Evolutionary conservation across 2,113 vertebrate species (phyloP), one percentile per base, ranked within the genome.

Genomic region (Onychorhynchus coronatus): DNA sequence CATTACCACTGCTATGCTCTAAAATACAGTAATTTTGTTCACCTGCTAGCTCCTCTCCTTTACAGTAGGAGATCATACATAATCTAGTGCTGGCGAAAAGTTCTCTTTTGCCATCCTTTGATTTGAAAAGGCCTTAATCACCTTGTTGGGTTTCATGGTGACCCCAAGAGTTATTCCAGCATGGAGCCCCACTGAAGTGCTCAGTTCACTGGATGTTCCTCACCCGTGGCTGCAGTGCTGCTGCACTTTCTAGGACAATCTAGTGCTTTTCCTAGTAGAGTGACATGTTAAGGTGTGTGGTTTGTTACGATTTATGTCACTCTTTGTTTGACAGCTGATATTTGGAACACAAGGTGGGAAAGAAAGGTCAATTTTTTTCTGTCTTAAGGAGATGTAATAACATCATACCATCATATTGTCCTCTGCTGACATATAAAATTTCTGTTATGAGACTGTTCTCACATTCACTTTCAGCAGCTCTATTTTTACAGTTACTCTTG

Each of bases 141-240:
- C 8, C 0, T 9, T 5, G 4, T 20, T 71, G 14, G 41, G 37
- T 46, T 59, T 70, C 59, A 5, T 5, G 42, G 31, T 44, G 35
- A 33, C 41, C 25, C 35, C 2, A 2, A 18, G 72, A 47, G 27
- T 3, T 11, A 44, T 68, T 47, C 44, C 28, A 33, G n/a, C 12
- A 0, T 2, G 7, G 65, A 52, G 2, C 21, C 30, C 21, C 2
- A 1, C 0, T 5, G 49, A 23, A 0, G 0, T 6, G 22, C 67
- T 52, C 7, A 0, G 31, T 41, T 19, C 18, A 4, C 22, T 27
- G 47, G 4, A 46, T 33, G 14, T 5, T 68, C 66, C 66, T 78
- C 0, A 0, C 24, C 59, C 41, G 1, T 0, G 0, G 44, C 67
- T 63, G 58, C 63, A 3, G 0, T 33, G 23, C 56, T 20, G 17